Conservation (phyloP, 2,797 vertebrate species). For the Centroberyx gerrardi region DNA sequence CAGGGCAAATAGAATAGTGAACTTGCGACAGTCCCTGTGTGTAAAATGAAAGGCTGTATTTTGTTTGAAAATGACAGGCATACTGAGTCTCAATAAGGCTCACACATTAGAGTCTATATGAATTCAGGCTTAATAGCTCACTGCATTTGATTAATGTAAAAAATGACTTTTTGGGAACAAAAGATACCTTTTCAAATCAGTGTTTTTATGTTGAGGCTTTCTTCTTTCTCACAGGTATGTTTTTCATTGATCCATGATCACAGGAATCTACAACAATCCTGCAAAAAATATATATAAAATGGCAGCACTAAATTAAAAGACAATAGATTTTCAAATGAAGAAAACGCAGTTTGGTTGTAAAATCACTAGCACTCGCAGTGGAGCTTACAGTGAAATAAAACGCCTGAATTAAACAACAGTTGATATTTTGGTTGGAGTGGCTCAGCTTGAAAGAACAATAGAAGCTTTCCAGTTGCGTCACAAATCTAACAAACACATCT, state of each 20-base stretch:
- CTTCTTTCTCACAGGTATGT: not conserved
- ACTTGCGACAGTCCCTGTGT: not conserved
- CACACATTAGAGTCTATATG: too few species aligned
- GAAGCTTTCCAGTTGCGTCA: too few species aligned
- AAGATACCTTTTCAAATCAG: not conserved
- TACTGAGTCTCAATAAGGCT: not conserved
- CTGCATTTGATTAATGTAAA: not conserved
- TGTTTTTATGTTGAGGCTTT: not conserved
- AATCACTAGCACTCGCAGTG: not conserved
- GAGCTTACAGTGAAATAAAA: not conserved
- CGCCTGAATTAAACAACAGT: not conserved
- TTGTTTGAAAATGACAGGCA: conserved; percentile 7
- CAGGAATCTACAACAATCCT: not conserved
- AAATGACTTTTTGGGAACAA: too few species aligned
- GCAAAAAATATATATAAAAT: conserved; percentile 11
- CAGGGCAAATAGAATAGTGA: not conserved
- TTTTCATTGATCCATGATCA: not conserved
- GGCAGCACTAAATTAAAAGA: not conserved
- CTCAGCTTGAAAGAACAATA: too few species aligned
- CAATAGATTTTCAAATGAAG: not conserved
- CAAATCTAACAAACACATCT: too few species aligned
- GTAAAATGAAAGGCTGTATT: conserved; percentile 13
- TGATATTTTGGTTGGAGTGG: too few species aligned
- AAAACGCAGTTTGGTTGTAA: not conserved
- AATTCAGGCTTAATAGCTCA: not conserved